Evolutionary conservation across 2,888 invertebrate genomes (phyloP), one percentile per base, ranked within the genome.

Genomic region (Tipula confusa): DNA sequence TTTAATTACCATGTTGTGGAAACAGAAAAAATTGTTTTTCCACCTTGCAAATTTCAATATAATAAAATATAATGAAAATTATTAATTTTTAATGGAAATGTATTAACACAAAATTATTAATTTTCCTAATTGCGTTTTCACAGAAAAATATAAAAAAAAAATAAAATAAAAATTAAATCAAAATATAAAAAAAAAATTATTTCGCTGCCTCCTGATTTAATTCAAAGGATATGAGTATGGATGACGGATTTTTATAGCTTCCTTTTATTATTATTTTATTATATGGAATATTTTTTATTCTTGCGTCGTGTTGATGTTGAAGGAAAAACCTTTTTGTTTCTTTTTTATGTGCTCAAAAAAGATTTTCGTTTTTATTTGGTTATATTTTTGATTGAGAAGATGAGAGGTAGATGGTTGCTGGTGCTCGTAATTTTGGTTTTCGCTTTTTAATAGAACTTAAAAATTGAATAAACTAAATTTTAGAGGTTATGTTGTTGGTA

Each of bases 191-290:
- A 43, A n/a, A 64, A 64, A 64, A 24, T 24, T 24, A 24, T 64
- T 64, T 64, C 64, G 11, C 64, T 64, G 64, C 64, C 64, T 64
- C 64, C 64, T 24, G 64, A 64, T 64, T 64, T 64, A 64, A 64
- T 64, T 64, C 64, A 64, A 64, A 18, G 64, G 64, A 64, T 64
- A 64, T 24, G 9, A 64, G 64, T 64, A 64, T 64, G 64, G 64
- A 64, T 64, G 64, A 64, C 64, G 64, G 64, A 64, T 64, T 64
- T 64, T 64, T 64, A 64, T 64, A 64, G 64, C 64, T 64, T 64
- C 64, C 64, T 64, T 64, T 64, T 24, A 64, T 64, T 64, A 24
- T 64, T 64, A 64, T 64, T 64, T 64, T 64, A 64, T 64, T 64
- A 64, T 64, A 64, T 1, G 7, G 24, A 24, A 64, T 2, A 9